Percentiles rank a stretch among this genome's conserved stretches.
Evolutionary conservation across 2,797 vertebrate genomes (phyloP).

Genomic region (Myiotriccus ornatus): DNA sequence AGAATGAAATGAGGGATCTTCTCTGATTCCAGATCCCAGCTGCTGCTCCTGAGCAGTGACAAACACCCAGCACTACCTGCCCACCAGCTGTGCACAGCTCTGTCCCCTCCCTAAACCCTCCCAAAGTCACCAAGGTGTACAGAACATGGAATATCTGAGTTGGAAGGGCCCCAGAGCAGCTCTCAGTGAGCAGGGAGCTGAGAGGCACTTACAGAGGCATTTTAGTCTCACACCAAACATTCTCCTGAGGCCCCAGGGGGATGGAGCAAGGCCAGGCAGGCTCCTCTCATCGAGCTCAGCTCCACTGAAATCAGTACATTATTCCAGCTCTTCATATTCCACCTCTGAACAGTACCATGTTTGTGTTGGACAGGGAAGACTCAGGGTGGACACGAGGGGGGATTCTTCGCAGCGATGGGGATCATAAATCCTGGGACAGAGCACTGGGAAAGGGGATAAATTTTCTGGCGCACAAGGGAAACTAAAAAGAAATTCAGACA

Average conservation of each 20-base stretch:
- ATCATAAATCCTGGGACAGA: not conserved
- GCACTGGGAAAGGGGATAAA: not conserved
- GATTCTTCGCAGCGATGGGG: not conserved
- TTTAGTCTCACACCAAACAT: slow-evolving; percentile 5
- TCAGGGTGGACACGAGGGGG: not conserved
- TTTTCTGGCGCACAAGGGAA: not conserved
- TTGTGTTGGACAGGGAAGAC: not conserved
- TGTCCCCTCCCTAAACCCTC: not conserved
- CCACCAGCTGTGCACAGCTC: not conserved
- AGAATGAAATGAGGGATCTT: not conserved
- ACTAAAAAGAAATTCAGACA: not conserved
- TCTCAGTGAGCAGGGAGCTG: not conserved
- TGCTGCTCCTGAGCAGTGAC: not conserved
- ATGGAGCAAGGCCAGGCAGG: not conserved
- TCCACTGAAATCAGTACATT: not conserved
- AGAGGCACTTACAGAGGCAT: slow-evolving; percentile 32
- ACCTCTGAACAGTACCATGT: not conserved
- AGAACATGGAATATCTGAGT: not conserved
- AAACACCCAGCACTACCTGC: not conserved
- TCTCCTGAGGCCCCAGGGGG: not conserved
- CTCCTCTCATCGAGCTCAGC: not conserved
- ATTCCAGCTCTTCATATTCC: not conserved
- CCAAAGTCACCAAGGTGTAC: not conserved
- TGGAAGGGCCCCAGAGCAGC: not conserved
- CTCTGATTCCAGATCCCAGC: not conserved